phyloP scores from a whole-genome alignment of 2,888 invertebrate genomes.

The Anarsia innoxiella region DNA sequence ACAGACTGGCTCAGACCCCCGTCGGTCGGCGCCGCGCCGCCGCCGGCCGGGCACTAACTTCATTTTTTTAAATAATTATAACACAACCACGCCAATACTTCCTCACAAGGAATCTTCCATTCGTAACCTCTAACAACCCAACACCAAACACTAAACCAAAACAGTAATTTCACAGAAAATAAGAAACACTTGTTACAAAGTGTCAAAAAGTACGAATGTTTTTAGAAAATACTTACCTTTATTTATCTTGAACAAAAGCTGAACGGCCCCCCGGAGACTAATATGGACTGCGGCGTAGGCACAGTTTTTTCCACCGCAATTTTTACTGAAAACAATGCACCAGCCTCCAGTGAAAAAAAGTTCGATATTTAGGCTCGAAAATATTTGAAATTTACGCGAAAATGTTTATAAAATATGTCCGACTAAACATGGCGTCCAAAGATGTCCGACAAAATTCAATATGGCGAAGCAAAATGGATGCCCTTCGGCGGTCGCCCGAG shows the following conservation, averaged over 20 bases:
- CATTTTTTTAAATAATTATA: conserved; percentile 59
- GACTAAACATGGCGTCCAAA: conserved; percentile 84
- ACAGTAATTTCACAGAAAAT: conserved; percentile 62
- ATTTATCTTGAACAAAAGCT: conserved; percentile 74
- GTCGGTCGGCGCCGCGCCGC: background rate
- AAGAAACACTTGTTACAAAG: conserved; percentile 67
- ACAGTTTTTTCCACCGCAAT: conserved; percentile 55
- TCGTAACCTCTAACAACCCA: conserved; percentile 53
- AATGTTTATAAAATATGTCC: conserved; percentile 85
- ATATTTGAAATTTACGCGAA: conserved; percentile 77
- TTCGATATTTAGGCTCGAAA: conserved; percentile 65
- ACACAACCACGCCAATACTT: conserved; percentile 57
- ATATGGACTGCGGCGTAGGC: conserved; percentile 63
- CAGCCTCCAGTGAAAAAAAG: conserved; percentile 68
- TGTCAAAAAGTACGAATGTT: conserved; percentile 69
- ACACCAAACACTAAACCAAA: conserved; percentile 27
- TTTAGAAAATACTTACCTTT: conserved; percentile 68
- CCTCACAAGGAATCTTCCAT: conserved; percentile 35
- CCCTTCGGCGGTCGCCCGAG: conserved; percentile 43
- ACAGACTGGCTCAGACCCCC: background rate
- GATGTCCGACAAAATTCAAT: conserved; percentile 78
- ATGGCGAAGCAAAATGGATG: conserved; percentile 76
- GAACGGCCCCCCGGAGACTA: conserved; percentile 64
- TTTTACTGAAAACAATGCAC: conserved; percentile 50
- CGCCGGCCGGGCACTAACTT: conserved; percentile 47